Conservation (phyloP, 2,888 invertebrate species). For the Parelbella ahira region DNA sequence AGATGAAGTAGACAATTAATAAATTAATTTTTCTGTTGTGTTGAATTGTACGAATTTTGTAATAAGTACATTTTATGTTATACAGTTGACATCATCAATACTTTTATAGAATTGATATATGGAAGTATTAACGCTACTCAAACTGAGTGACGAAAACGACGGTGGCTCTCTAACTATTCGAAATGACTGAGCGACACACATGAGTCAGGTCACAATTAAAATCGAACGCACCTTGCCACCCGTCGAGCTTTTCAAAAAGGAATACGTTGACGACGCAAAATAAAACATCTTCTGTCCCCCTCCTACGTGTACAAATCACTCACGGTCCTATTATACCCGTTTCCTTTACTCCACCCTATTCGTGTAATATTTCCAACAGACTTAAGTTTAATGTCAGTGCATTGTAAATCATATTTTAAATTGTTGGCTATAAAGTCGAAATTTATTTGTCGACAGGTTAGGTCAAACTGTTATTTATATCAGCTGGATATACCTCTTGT, state of each 20-base stretch:
- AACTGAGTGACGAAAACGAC: no score
- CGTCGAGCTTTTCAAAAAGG: conserved; percentile 69
- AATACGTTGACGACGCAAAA: conserved; percentile 53
- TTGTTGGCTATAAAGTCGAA: conserved; percentile 17
- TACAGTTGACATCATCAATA: no score
- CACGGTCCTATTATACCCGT: conserved; percentile 34
- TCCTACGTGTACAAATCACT: conserved; percentile 34
- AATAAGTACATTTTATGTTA: no score
- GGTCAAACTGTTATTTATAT: conserved; percentile 7
- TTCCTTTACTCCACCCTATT: conserved; percentile 47
- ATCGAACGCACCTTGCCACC: conserved; percentile 76
- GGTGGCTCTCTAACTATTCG: no score
- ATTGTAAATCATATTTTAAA: no score
- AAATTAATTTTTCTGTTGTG: no score
- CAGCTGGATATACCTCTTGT: conserved; percentile 43
- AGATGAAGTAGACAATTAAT: no score
- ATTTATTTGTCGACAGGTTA: conserved; percentile 6
- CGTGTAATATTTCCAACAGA: neutral
- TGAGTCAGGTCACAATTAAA: conserved; percentile 71
- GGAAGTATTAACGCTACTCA: no score
- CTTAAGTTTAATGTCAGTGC: no score
- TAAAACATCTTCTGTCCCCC: conserved; percentile 41
- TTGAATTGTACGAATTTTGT: no score
- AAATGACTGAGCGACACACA: conserved; percentile 51
- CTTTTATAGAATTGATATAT: no score